Conservation (phyloP, 2,888 invertebrate species). For the Rhagophthalmus giganteus region DNA sequence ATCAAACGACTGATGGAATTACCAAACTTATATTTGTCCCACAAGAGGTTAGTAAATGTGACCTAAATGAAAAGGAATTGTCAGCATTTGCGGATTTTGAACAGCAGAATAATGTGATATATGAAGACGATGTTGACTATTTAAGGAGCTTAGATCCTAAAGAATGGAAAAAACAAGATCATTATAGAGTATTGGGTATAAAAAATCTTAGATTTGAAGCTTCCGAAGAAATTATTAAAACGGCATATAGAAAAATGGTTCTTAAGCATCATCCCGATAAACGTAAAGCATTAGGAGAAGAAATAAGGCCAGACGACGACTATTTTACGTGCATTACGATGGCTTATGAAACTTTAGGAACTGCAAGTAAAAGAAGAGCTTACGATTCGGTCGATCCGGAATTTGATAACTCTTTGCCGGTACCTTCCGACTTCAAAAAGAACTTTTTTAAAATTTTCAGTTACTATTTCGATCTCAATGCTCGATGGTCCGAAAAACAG, state of each 20-base stretch:
- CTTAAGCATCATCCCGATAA: slow-evolving; percentile 98
- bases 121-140: slow-evolving; percentile 78
- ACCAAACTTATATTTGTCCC: slow-evolving; percentile 45
- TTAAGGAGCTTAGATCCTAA: slow-evolving; percentile 89
- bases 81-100: slow-evolving; percentile 46
- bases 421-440: slow-evolving; percentile 72
- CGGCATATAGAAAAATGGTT: slow-evolving; percentile 88
- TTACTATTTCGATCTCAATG: slow-evolving; percentile 74
- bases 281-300: slow-evolving; percentile 86
- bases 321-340: slow-evolving; percentile 99
- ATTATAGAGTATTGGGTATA: slow-evolving; percentile 93
- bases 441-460: slow-evolving; percentile 74
- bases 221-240: slow-evolving; percentile 89
- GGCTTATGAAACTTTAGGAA: slow-evolving; percentile 91
- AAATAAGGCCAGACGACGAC: slow-evolving; percentile 87
- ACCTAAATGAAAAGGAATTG: slow-evolving; percentile 47
- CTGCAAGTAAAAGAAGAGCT: slow-evolving; percentile 77
- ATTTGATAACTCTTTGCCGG: slow-evolving; percentile 87
- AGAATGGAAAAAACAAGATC: slow-evolving; percentile 98
- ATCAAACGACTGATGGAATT: slow-evolving; percentile 44
- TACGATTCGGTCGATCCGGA: slow-evolving; percentile 97
- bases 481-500: slow-evolving; percentile 89
- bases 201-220: slow-evolving; percentile 81
- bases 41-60: slow-evolving; percentile 47
- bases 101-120: slow-evolving; percentile 50